Conservation (phyloP, 2,797 vertebrate species). For the Pseudomugil gertrudae region DNA sequence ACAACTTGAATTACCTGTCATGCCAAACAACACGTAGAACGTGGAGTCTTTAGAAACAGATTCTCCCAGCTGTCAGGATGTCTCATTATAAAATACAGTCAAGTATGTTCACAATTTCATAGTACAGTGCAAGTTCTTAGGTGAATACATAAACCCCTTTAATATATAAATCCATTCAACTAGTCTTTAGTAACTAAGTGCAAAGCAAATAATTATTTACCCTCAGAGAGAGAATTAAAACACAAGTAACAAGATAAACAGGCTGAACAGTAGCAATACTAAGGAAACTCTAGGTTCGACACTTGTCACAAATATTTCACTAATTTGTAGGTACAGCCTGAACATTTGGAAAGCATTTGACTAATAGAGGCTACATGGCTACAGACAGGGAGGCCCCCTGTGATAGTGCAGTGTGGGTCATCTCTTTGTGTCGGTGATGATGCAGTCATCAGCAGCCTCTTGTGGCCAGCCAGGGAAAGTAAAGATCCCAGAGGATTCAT, state of each 20-base stretch:
- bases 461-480: constrained; percentile 74
- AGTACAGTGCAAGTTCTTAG: constrained; percentile 6
- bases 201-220: constrained; percentile 13
- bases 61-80: constrained; percentile 69
- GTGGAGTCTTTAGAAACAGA: constrained; percentile 34
- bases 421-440: constrained; percentile 29
- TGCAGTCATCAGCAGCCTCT: constrained; percentile 80
- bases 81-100: constrained; percentile 59
- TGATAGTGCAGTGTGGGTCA: constrained; percentile 30
- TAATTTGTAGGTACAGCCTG: constrained; percentile 54
- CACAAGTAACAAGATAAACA: constrained; percentile 13
- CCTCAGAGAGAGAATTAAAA: constrained; percentile 5
- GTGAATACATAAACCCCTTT: constrained; percentile 15
- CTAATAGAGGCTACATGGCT: constrained; percentile 50
- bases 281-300: constrained; percentile 48
- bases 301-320: constrained; percentile 55
- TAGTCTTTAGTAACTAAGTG: constrained; percentile 13
- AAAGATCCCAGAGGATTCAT: constrained; percentile 56
- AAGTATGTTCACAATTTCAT: constrained; percentile 2
- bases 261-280: constrained; percentile 37
- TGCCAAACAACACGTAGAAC: constrained; percentile 57
- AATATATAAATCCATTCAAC: too few relatives aligned
- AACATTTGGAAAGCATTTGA: constrained; percentile 70
- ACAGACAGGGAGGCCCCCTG: constrained; percentile 60
- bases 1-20: constrained; percentile 39